phyloP scores from a whole-genome alignment of 2,113 vertebrate genomes.

The Thinocorus orbignyianus region DNA sequence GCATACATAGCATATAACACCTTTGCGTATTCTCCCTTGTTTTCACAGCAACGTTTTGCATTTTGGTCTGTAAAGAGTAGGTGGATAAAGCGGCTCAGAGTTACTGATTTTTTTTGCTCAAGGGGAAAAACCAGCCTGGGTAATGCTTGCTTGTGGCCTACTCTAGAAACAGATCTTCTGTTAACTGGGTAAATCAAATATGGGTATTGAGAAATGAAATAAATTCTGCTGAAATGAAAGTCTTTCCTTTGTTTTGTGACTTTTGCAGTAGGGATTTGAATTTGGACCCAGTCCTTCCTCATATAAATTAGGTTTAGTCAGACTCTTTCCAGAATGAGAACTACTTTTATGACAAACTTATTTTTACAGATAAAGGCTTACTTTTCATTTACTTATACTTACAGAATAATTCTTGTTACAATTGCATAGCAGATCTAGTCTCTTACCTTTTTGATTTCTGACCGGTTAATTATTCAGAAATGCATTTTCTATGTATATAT shows the following conservation, averaged over 20 bases:
- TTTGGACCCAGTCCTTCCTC: background rate
- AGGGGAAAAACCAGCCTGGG: background rate
- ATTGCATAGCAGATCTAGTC: background rate
- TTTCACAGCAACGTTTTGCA: conserved; percentile 47
- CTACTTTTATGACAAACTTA: background rate
- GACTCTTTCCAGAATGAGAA: background rate
- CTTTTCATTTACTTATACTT: background rate
- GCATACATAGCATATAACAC: conserved; percentile 69
- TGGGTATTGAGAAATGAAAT: background rate
- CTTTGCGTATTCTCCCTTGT: conserved; percentile 70
- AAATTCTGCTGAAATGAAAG: background rate
- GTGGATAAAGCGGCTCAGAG: conserved; percentile 48
- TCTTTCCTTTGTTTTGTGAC: background rate
- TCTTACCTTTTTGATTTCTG: background rate
- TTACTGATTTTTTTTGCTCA: conserved; percentile 28
- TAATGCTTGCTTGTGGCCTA: background rate
- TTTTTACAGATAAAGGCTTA: background rate
- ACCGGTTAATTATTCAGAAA: background rate
- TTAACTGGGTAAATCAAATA: background rate
- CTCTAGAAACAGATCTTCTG: background rate
- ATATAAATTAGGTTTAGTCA: background rate
- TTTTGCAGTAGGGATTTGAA: background rate
- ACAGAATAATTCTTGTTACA: background rate
- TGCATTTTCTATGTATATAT: background rate
- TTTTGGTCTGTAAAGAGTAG: conserved; percentile 61